Percentiles rank a stretch among this genome's conserved stretches.
phyloP scores from a whole-genome alignment of 2,113 vertebrate species.

The Campylorhamphus procurvoides region DNA sequence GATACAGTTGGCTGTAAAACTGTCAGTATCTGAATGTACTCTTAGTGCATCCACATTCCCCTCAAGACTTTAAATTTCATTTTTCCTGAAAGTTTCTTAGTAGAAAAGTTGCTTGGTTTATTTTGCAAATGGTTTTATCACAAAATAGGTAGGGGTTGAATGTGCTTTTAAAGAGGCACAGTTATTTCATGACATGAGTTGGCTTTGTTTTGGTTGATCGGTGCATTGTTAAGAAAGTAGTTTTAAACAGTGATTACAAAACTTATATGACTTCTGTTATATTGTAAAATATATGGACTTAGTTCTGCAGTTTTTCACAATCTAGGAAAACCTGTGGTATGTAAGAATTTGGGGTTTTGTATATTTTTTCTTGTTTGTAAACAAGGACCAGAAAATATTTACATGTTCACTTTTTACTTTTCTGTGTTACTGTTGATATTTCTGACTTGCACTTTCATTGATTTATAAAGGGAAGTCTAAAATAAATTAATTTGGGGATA shows the following conservation, averaged over 20 bases:
- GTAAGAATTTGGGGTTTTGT: not conserved
- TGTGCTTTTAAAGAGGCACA: not conserved
- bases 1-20: fast-evolving
- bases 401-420: not conserved
- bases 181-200: not conserved
- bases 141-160: not conserved
- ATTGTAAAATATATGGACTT: not conserved
- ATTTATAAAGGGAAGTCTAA: not conserved
- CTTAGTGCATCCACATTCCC: not conserved
- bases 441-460: not conserved
- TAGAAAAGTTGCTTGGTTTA: not conserved
- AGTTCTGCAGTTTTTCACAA: not conserved
- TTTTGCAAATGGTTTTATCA: not conserved
- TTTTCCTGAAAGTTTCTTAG: not conserved
- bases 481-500: not conserved
- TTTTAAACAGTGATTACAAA: not conserved
- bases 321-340: not conserved
- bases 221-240: not conserved
- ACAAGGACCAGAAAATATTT: not conserved
- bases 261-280: not conserved
- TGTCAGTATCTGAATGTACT: not conserved
- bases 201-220: not conserved
- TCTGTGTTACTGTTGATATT: not conserved
- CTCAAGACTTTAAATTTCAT: not conserved
- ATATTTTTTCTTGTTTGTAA: not conserved